Evolutionary conservation across 2,113 vertebrate species (phyloP).

Genomic region (Sphyrna mokarran): DNA sequence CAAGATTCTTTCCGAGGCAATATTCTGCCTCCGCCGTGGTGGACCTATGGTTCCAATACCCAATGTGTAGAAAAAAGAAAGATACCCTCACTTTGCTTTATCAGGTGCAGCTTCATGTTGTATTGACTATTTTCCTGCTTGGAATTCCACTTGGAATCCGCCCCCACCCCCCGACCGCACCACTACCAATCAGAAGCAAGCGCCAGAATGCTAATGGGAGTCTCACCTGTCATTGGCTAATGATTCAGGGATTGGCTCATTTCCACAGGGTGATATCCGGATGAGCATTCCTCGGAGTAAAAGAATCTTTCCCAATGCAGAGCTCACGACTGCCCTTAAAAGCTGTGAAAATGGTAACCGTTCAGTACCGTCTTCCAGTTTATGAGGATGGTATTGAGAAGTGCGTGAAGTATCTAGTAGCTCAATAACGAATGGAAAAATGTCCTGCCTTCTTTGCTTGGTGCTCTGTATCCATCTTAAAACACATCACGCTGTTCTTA

Average conservation of each 20-base stretch:
- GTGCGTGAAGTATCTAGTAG: not conserved
- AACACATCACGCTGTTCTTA: not conserved
- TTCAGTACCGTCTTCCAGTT: not conserved
- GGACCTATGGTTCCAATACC: not conserved
- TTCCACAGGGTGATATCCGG: not conserved
- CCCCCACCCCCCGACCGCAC: not conserved
- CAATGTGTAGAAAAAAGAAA: not conserved
- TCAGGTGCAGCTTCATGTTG: not conserved
- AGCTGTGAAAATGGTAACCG: not conserved
- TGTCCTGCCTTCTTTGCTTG: not conserved
- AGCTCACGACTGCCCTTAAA: not conserved
- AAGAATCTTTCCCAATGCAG: not conserved
- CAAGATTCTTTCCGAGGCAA: not conserved
- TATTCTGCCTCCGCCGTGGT: not conserved
- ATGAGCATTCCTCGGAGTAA: not conserved
- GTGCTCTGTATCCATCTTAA: not conserved
- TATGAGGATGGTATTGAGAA: not conserved
- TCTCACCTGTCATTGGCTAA: not conserved
- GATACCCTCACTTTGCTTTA: not conserved
- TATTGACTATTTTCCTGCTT: not conserved
- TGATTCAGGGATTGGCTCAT: not conserved
- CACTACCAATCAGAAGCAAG: not conserved
- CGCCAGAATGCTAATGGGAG: not conserved
- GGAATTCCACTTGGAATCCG: not conserved
- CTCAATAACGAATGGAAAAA: not conserved